Evolutionary conservation across 1,140 invertebrate genomes (phyloP).

Genomic region (Eciton burchellii): DNA sequence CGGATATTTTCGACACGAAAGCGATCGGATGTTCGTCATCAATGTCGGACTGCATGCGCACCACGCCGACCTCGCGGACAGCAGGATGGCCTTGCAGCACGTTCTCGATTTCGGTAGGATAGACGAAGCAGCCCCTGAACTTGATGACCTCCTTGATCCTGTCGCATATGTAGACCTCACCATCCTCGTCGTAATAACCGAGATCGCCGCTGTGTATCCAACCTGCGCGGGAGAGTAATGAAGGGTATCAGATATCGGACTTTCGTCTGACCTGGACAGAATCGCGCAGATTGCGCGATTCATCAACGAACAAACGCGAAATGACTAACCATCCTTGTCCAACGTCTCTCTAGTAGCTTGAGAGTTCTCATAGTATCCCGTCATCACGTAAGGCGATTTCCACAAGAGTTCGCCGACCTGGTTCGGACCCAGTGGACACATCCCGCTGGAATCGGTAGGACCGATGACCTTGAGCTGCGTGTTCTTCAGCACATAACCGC

Average conservation of each 20-base stretch:
- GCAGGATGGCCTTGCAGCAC: too few species aligned
- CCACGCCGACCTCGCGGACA: too few species aligned
- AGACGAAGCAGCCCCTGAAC: too few species aligned
- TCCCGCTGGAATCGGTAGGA: slow-evolving; percentile 74
- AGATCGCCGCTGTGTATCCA: slow-evolving; percentile 77
- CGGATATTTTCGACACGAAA: too few species aligned
- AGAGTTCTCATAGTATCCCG: slow-evolving; percentile 84
- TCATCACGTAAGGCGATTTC: slow-evolving; percentile 82
- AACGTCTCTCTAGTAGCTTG: slow-evolving; percentile 86
- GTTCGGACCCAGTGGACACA: slow-evolving; percentile 75
- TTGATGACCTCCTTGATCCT: slow-evolving; percentile 73
- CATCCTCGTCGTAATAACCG: slow-evolving; percentile 83
- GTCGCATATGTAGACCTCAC: slow-evolving; percentile 85
- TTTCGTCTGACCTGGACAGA: background rate
- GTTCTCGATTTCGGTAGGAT: too few species aligned
- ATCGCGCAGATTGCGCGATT: background rate
- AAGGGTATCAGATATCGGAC: background rate
- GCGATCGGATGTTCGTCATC: too few species aligned
- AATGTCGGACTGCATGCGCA: too few species aligned
- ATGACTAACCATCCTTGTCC: slow-evolving; percentile 82
- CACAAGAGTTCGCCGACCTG: slow-evolving; percentile 84
- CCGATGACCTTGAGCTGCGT: slow-evolving; percentile 78
- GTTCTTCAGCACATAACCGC: slow-evolving; percentile 73
- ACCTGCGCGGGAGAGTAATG: slow-evolving; percentile 44
- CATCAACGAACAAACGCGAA: background rate